Evolutionary conservation across 2,113 vertebrate species (phyloP), one percentile per base, ranked within the genome.

Genomic region (Camelus dromedarius): DNA sequence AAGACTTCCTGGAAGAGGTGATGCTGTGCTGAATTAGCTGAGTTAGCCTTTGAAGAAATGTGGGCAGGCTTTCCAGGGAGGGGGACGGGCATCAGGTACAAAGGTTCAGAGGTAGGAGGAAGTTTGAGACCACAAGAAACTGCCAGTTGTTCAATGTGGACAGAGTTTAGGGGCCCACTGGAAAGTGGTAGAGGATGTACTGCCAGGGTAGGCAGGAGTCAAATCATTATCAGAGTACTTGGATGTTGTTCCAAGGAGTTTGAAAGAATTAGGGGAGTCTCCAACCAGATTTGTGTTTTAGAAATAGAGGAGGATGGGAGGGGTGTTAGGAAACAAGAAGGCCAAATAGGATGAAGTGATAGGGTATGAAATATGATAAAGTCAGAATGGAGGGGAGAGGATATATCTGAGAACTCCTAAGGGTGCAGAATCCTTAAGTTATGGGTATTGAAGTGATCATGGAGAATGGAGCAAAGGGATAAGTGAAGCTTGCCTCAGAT

Each of bases 61-160:
- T 81, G n/a, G 13, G 9, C 24, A 60, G 52, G 30, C 35, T 85
- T 77, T 67, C 19, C 42, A 73, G 80, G 26, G 26, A 48, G 14
- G 28, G 5, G 4, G 30, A 42, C 6, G 6, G 26, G 11, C 48
- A 54, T 89, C 35, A 20, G 4, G 18, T 72, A 13, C 48, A 20
- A 87, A 90, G 69, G 30, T 28, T 92, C 14, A 56, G 46, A 58
- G 15, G 7, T 35, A 70, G 54, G n/a, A 22, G 62, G 24, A 77
- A 56, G 66, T 96, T 91, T 94, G 42, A n/a, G 28, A 64, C 35
- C 79, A 84, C 20, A 73, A 69, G 60, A 64, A 86, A 66, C 52
- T 72, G 5, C 28, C 77, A 32, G 28, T 80, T 89, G 19, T 84
- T 84, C 32, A 15, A 32, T 92, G 35, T 88, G 42, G 58, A 64